A percentile compares a stretch with the other conserved stretches of the same genome.
Conservation (phyloP, 2,888 invertebrate species). For the Cheilosia impressa region DNA sequence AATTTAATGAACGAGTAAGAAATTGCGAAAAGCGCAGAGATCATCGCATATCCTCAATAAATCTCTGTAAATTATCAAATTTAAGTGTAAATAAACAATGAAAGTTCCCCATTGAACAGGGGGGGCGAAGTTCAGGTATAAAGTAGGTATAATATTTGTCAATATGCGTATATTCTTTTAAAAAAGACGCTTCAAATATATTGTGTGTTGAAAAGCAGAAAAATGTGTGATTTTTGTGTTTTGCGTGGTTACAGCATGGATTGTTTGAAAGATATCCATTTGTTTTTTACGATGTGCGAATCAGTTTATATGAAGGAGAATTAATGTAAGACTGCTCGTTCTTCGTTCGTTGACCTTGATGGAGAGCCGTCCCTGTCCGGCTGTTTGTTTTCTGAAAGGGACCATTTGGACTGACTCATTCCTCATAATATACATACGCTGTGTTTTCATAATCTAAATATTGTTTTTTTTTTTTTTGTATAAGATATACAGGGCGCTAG, state of each 20-base stretch:
- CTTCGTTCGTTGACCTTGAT: background rate
- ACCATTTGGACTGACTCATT: background rate
- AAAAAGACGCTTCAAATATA: background rate
- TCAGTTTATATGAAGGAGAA: constrained; percentile 5
- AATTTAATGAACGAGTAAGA: constrained; percentile 5
- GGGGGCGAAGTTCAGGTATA: constrained; percentile 1
- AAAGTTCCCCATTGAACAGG: constrained; percentile 12
- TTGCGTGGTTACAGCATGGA: constrained; percentile 17
- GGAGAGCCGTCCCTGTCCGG: background rate
- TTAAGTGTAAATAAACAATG: constrained; percentile 64
- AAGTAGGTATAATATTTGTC: constrained; percentile 23
- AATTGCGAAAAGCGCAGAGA: constrained; percentile 20
- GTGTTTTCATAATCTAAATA: background rate
- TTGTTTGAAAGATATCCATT: constrained; percentile 22
- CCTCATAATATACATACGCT: no score
- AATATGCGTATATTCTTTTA: constrained; percentile 4
- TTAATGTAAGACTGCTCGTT: background rate
- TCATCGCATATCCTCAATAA: constrained; percentile 56
- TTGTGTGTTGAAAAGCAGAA: background rate
- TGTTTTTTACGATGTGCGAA: constrained; percentile 17
- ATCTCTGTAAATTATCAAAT: constrained; percentile 51
- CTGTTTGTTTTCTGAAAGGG: background rate
- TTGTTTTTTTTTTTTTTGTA: background rate
- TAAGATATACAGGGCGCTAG: background rate
- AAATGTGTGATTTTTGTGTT: background rate